phyloP scores from a whole-genome alignment of 1,140 invertebrate species.

The Aphelenchoides fujianensis region DNA sequence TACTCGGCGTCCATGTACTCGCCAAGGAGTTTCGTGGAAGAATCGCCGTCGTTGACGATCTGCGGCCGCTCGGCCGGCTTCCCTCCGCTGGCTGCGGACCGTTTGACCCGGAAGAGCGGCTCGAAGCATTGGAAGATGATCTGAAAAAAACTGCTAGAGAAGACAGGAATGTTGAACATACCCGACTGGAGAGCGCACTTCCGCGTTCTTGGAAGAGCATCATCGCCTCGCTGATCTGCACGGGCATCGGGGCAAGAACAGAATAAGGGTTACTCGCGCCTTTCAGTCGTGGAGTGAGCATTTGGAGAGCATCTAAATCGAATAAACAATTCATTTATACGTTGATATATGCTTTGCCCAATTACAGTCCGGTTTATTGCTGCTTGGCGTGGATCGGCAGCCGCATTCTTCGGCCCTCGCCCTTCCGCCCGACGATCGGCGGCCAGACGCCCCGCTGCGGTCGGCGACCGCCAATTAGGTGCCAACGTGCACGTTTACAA shows the following conservation, averaged over 20 bases:
- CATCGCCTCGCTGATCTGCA: slow-evolving; percentile 96
- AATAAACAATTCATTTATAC: not conserved
- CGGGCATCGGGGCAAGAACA: slow-evolving; percentile 91
- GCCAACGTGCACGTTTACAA: not conserved
- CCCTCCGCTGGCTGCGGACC: slow-evolving; percentile 11
- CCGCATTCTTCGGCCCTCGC: no score
- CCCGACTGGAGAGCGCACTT: slow-evolving; percentile 74
- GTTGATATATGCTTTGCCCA: not conserved
- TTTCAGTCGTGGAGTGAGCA: slow-evolving; percentile 74
- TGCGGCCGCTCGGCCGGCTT: not conserved
- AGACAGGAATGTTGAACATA: slow-evolving; percentile 46
- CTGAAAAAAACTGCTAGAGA: slow-evolving; percentile 1
- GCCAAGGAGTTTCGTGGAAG: slow-evolving; percentile 10
- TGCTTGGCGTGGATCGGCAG: no score
- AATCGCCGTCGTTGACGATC: slow-evolving; percentile 2
- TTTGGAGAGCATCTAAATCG: slow-evolving; percentile 19
- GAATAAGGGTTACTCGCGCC: slow-evolving; percentile 93
- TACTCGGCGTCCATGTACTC: slow-evolving; percentile 6
- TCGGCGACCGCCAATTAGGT: not conserved
- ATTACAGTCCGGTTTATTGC: no score
- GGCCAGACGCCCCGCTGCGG: not conserved
- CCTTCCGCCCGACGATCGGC: no score
- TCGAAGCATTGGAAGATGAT: slow-evolving; percentile 27
- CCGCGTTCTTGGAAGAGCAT: slow-evolving; percentile 96
- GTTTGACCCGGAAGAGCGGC: slow-evolving; percentile 16